These are phyloP conservation scores for Cephus spinipes DNA, from an alignment of 2,888 invertebrate species.

Conservation along the genomic window DNA sequence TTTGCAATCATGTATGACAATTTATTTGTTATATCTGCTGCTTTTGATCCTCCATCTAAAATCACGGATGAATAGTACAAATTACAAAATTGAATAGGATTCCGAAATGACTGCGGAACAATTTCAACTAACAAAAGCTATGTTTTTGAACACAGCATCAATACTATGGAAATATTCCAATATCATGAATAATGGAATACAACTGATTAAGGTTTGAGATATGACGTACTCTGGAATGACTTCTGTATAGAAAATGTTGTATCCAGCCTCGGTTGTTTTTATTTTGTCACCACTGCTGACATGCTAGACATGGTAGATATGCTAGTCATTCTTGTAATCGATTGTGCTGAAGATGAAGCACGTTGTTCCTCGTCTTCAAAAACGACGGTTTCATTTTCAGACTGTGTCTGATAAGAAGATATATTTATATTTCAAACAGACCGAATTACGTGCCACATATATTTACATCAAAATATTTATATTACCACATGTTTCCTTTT, in stretches of 20 bases:
- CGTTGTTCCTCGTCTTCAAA: slow-evolving; percentile 12
- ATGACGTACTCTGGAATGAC: slow-evolving; percentile 18
- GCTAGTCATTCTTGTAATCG: slow-evolving; percentile 5
- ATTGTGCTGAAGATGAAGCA: slow-evolving; percentile 15
- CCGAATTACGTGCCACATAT: too few relatives aligned
- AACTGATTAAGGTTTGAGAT: slow-evolving; percentile 6
- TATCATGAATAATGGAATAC: too few relatives aligned
- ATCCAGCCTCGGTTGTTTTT: slow-evolving; percentile 19
- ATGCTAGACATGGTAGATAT: slow-evolving; percentile 11
- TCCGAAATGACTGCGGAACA: too few relatives aligned
- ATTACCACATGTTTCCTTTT: slow-evolving; percentile 8
- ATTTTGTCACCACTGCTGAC: slow-evolving; percentile 3
- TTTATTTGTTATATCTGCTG: background rate
- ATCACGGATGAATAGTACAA: background rate
- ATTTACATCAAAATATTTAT: background rate
- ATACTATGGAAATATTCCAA: too few relatives aligned
- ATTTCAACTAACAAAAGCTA: too few relatives aligned
- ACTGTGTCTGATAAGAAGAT: slow-evolving; percentile 8
- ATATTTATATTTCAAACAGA: too few relatives aligned
- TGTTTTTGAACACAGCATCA: too few relatives aligned
- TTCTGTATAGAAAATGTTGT: slow-evolving; percentile 18
- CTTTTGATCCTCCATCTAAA: slow-evolving; percentile 6
- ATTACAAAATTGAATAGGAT: too few relatives aligned
- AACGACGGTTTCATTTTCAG: background rate
- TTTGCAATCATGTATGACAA: slow-evolving; percentile 17